These are phyloP conservation scores for Uropetala carovei DNA, from an alignment of 2,888 invertebrate genomes.

Conservation along the genomic window DNA sequence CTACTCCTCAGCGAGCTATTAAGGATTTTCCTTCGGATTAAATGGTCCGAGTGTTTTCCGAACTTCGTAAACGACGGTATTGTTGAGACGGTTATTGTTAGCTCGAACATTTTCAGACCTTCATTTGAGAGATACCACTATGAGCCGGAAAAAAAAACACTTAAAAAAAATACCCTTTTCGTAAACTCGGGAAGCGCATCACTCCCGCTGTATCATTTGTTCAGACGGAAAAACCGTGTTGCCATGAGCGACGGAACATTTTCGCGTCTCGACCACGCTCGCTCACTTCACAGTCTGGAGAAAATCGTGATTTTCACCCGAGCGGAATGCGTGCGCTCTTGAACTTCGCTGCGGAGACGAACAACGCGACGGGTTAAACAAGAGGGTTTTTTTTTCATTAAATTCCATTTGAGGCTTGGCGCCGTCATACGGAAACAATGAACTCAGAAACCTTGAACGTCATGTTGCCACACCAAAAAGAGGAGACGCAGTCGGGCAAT, in stretches of 20 bases:
- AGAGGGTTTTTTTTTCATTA: background rate
- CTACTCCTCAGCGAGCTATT: too few species aligned
- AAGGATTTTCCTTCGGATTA: too few species aligned
- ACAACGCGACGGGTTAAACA: background rate
- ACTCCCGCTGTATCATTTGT: background rate
- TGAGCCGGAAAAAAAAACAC: background rate
- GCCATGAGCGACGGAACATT: background rate
- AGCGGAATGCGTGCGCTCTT: conserved; percentile 10
- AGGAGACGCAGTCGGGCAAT: background rate
- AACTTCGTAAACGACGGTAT: too few species aligned
- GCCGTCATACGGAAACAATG: conserved; percentile 12
- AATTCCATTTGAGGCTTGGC: conserved; percentile 3
- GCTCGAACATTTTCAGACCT: too few species aligned
- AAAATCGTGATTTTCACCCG: background rate
- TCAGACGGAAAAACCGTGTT: background rate
- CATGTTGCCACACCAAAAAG: background rate
- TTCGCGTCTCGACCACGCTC: background rate
- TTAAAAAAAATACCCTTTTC: background rate
- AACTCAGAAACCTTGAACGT: background rate
- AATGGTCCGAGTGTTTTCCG: too few species aligned
- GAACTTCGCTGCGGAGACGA: background rate
- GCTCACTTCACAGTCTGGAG: conserved; percentile 10
- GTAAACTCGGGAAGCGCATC: background rate
- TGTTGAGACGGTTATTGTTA: too few species aligned
- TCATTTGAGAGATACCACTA: too few species aligned